Evolutionary conservation across 2,797 vertebrate genomes (phyloP).

Genomic region (Momotus momota): DNA sequence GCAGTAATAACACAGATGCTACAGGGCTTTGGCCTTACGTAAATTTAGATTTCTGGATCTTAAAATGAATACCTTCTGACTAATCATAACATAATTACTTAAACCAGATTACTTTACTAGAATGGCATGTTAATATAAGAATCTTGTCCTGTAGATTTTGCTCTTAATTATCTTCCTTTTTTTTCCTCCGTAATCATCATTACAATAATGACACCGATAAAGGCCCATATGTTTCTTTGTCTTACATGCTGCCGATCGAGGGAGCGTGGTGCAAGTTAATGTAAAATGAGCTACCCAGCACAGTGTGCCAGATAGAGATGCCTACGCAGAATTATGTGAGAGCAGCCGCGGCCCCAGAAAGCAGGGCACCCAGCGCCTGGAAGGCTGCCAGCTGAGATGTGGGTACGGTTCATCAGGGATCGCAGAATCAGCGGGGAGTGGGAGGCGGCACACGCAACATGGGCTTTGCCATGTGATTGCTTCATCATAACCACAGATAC

Average conservation of each 20-base stretch:
- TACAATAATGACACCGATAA: conserved; percentile 19
- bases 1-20: neutral
- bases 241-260: neutral
- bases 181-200: conserved; percentile 47
- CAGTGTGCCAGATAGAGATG: neutral
- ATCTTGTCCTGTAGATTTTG: conserved; percentile 8
- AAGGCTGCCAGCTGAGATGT: neutral
- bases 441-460: neutral
- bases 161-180: conserved; percentile 25
- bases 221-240: conserved; percentile 52
- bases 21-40: neutral
- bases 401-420: rapidly evolving
- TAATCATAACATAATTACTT: conserved; percentile 36
- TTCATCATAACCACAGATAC: neutral
- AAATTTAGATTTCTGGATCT: conserved; percentile 18
- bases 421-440: neutral
- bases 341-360: neutral
- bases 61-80: conserved; percentile 2
- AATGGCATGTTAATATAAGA: conserved; percentile 20
- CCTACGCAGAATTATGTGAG: neutral
- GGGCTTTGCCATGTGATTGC: neutral
- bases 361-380: neutral
- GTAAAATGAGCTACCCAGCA: neutral
- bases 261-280: neutral
- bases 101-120: conserved; percentile 48